Conservation (phyloP, 2,797 vertebrate genomes). For the Rhinella marina region DNA sequence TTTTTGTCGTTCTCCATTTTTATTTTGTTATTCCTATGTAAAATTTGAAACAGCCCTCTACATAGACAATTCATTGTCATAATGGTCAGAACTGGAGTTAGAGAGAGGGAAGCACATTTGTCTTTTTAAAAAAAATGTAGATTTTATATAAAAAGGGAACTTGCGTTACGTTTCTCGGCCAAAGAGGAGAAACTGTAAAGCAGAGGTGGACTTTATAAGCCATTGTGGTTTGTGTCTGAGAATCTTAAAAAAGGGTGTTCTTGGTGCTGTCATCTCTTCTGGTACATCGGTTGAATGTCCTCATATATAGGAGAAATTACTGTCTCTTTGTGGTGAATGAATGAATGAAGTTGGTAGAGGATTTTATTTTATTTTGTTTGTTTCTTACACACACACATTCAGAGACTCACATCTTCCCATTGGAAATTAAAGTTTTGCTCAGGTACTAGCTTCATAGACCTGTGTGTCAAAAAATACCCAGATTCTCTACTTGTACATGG, state of each 20-base stretch:
- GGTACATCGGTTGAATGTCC: slow-evolving; percentile 51
- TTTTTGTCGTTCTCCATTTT: slow-evolving; percentile 24
- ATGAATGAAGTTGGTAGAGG: slow-evolving; percentile 30
- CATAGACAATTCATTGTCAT: slow-evolving; percentile 56
- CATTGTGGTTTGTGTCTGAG: slow-evolving; percentile 54
- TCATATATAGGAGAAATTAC: slow-evolving; percentile 47
- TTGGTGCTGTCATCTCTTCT: slow-evolving; percentile 50
- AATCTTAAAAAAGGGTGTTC: slow-evolving; percentile 42
- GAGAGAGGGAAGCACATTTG: slow-evolving; percentile 55
- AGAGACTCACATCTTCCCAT: slow-evolving; percentile 10
- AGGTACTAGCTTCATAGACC: slow-evolving; percentile 32
- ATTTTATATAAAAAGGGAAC: slow-evolving; percentile 61
- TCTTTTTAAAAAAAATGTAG: slow-evolving; percentile 53
- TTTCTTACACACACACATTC: slow-evolving; percentile 9
- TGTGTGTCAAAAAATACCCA: slow-evolving; percentile 27
- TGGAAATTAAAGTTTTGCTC: slow-evolving; percentile 13
- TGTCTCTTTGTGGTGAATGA: slow-evolving; percentile 46
- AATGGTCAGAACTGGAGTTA: slow-evolving; percentile 58
- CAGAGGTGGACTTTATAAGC: slow-evolving; percentile 59
- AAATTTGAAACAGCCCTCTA: slow-evolving; percentile 51
- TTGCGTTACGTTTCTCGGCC: slow-evolving; percentile 56
- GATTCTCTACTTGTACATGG: slow-evolving; percentile 16
- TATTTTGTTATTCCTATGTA: slow-evolving; percentile 57
- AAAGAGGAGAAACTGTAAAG: slow-evolving; percentile 54
- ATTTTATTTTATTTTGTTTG: slow-evolving; percentile 15